phyloP scores from a whole-genome alignment of 2,113 vertebrate species.

The Chauna torquata region DNA sequence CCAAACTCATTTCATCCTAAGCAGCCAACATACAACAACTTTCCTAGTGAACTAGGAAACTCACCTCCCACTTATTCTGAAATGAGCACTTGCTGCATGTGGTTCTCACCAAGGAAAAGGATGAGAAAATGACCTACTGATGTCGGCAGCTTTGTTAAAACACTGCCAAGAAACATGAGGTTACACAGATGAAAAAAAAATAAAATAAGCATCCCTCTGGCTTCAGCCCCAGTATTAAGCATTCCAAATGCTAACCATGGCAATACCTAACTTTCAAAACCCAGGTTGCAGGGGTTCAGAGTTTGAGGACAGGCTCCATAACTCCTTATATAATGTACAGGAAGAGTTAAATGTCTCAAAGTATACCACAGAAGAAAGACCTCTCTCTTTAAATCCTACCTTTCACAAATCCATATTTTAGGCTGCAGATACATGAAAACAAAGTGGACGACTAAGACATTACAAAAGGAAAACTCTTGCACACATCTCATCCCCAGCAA shows the following conservation, averaged over 20 bases:
- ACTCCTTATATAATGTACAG: neutral
- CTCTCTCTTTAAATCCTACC: neutral
- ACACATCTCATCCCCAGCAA: neutral
- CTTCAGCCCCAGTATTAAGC: neutral
- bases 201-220: neutral
- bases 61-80: neutral
- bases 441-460: neutral
- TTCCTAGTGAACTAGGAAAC: neutral
- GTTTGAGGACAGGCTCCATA: neutral
- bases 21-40: neutral
- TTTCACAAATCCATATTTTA: neutral
- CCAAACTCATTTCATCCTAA: neutral
- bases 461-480: neutral
- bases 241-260: neutral
- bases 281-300: neutral
- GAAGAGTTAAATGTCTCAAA: neutral
- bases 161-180: neutral
- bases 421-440: neutral
- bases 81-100: neutral
- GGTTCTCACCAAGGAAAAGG: neutral
- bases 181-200: neutral
- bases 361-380: neutral
- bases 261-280: neutral
- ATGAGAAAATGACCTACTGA: neutral
- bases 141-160: neutral